Evolutionary conservation across 2,797 vertebrate genomes (phyloP), one percentile per base, ranked within the genome.

Genomic region (Galaxias olidus): DNA sequence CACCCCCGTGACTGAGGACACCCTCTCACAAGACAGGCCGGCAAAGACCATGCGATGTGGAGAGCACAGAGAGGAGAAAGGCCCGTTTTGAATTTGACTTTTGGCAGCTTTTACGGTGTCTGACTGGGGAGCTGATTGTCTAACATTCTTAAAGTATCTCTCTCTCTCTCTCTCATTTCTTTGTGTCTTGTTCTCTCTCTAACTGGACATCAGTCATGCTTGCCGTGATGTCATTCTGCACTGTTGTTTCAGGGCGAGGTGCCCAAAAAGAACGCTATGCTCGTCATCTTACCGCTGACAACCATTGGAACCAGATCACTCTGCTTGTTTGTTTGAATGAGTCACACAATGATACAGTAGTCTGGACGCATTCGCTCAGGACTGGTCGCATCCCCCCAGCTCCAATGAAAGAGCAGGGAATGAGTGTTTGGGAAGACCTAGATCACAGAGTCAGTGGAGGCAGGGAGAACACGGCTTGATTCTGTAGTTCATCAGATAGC

Each of bases 1-100:
- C 73, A 80, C 66, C 68, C 75, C 57, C 43, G 57, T 18, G 12
- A 83, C 75, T 72, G 79, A 83, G 80, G 78, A 81, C 75, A 72
- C 66, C 66, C 66, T 84, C 74, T 63, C 73, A 75, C 70, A 63
- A 61, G 62, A 67, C 61, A 65, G 52, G 12, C 62, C 82, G 70
- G 73, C 73, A 66, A 75, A 76, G 56, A 65, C 66, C 63, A 72
- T 68, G 55, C 74, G 69, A 79, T 50, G 66, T 59, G 69, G 50
- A 66, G 19, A 62, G 46, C 54, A 64, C 61, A 63, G 54, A 72
- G 64, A 67, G 49, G 62, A 72, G 56, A 79, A 50, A 54, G 71
- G 66, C 41, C 70, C 73, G 61, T 59, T 77, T 77, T 84, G 66
- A 84, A 71, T 80, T 68, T 78, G 69, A 80, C 61, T 71, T 63